Evolutionary conservation across 2,113 vertebrate species (phyloP), one percentile per base, ranked within the genome.

Genomic region (Myotis lucifugus): DNA sequence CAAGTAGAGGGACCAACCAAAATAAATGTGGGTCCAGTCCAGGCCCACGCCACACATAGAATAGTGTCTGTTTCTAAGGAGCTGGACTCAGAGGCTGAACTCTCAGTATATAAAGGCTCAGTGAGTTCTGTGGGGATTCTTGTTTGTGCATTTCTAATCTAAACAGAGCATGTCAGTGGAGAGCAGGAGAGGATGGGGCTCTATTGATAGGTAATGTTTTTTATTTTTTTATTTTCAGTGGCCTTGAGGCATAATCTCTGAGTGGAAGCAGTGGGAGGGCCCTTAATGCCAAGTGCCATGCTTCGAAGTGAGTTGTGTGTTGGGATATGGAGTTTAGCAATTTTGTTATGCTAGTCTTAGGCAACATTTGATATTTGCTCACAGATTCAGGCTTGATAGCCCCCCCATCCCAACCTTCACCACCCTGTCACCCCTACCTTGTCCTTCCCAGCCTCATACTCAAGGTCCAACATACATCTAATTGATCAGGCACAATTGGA

Each of bases 251-350:
- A 88, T 74, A 69, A 40, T 84, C 34, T 50, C 32, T 86, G 50
- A 27, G 29, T 7, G 27, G 5, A 2, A 46, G 8, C 1, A 8
- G 23, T 11, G 77, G 15, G n/a, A 23, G 2, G 8, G 2, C 12
- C 32, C 42, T 21, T 3, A 67, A 8, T 40, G 64, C 27, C 46
- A 23, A 69, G 23, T 10, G 13, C 0, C 8, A 6, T 11, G 27
- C 4, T n/a, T 19, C 1, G 18, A 23, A 40, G 15, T 25, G 54
- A 56, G 5, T 59, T n/a, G 11, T 8, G 8, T 69, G 21, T 29
- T 67, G 27, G 40, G 1, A 19, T 76, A 37, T 34, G 27, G 27
- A 9, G 13, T 15, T 92, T 42, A 54, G 37, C 32, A 72, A 19
- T 77, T 77, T n/a, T n/a, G n/a, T 32, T n/a, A 61, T 86, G 77